Conservation (phyloP, 2,113 vertebrate genomes). For the Campylomormyrus tamandua region DNA sequence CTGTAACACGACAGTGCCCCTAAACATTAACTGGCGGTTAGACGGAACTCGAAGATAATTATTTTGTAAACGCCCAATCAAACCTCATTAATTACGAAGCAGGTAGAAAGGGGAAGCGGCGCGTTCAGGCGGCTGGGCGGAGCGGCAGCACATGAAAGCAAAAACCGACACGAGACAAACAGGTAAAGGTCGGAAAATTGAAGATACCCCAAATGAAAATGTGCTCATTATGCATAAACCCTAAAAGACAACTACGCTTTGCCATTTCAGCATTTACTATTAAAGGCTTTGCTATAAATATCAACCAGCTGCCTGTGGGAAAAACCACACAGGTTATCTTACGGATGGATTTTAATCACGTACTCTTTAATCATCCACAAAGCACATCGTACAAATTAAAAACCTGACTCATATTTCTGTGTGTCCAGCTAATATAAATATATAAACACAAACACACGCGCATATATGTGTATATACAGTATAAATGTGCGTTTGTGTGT, state of each 20-base stretch:
- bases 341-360: conserved; percentile 3
- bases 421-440: not conserved
- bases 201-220: not conserved
- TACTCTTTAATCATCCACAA: not conserved
- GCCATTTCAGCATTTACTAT: not conserved
- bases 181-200: not conserved
- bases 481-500: not conserved
- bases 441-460: not conserved
- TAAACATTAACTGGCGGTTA: not conserved
- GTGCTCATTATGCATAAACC: not conserved
- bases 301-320: not conserved
- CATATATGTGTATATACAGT: too few relatives aligned
- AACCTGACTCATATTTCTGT: not conserved
- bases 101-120: not conserved
- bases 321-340: not conserved
- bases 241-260: not conserved
- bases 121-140: not conserved
- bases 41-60: not conserved
- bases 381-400: not conserved
- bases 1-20: not conserved
- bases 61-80: not conserved
- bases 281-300: conserved; percentile 4
- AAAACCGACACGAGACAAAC: not conserved
- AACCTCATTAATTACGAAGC: not conserved
- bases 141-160: not conserved